Conservation (phyloP, 2,797 vertebrate species). For the Cuculus canorus region DNA sequence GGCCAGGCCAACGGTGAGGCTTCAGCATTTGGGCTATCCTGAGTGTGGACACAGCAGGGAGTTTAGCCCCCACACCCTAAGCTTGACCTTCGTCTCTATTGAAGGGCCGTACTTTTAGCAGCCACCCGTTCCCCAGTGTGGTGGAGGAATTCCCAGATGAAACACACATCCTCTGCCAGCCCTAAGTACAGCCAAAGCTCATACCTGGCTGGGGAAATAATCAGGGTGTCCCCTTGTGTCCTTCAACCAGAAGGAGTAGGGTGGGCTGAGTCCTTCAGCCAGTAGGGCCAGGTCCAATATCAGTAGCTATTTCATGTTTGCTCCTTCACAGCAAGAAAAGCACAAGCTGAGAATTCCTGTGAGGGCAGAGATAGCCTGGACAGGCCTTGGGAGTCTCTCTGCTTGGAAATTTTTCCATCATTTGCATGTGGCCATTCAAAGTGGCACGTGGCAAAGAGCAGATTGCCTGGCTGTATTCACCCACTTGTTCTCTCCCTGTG, state of each 20-base stretch:
- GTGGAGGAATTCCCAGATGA: background rate
- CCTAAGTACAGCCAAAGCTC: background rate
- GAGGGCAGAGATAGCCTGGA: background rate
- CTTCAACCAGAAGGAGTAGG: background rate
- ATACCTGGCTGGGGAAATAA: background rate
- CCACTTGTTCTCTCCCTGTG: no score
- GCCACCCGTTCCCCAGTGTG: background rate
- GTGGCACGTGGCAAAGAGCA: background rate
- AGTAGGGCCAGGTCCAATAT: background rate
- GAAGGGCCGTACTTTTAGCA: background rate
- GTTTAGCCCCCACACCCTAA: background rate
- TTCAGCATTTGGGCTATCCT: background rate
- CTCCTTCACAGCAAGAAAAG: background rate
- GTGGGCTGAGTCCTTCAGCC: background rate
- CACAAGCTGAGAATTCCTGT: background rate
- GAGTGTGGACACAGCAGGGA: background rate
- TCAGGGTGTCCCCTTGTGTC: background rate
- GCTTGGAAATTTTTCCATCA: background rate
- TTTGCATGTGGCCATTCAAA: background rate
- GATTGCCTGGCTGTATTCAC: background rate
- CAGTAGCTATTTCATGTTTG: background rate
- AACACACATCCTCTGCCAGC: background rate
- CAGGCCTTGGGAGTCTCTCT: background rate
- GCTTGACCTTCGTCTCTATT: background rate
- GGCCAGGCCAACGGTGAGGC: slow-evolving; percentile 51